Evolutionary conservation across 2,888 invertebrate genomes (phyloP), one percentile per base, ranked within the genome.

Genomic region (Anoplius nigerrimus): DNA sequence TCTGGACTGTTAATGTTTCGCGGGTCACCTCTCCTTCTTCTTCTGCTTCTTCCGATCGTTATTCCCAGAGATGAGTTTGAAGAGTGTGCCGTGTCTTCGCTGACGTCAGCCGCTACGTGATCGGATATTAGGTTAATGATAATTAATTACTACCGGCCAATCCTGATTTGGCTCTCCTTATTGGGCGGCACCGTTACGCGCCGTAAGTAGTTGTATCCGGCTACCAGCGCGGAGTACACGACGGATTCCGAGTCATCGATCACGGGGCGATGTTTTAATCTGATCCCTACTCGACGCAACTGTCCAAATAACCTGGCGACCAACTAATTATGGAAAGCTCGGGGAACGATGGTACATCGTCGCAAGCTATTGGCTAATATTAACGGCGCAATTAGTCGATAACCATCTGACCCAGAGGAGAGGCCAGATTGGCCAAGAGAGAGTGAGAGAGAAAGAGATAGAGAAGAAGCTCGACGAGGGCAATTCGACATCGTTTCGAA

Each of bases 201-300:
- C 43, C 59, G 46, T 61, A 60, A 58, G 60, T 59, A 58, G 52
- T 62, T 45, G 66, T 66, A 74, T 76, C 72, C 74, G 76, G 74
- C 56, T 65, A 66, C 55, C 55, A 57, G 53, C 62, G 61, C 62
- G 53, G 66, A 34, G 56, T 65, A 54, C 34, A 34, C 34, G 34
- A 48, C 48, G 48, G 6, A 18, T 8, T 48, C 48, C 52, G 66
- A 54, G 54, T 53, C 69, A 54, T 61, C 62, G 67, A 69, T 69
- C 58, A 57, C 45, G 27, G 16, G 45, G 16, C 61, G 63, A 16
- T 46, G 24, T 64, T 72, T 70, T 70, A 70, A 72, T 72, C 71
- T 34, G 34, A 34, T 34, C 34, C 34, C 4, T n/a, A 8, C 34
- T 34, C 34, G 11, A 34, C 67, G 59, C 58, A 46, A 51, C 48